phyloP scores from a whole-genome alignment of 2,888 invertebrate genomes.

The Adelognathus sp. region DNA sequence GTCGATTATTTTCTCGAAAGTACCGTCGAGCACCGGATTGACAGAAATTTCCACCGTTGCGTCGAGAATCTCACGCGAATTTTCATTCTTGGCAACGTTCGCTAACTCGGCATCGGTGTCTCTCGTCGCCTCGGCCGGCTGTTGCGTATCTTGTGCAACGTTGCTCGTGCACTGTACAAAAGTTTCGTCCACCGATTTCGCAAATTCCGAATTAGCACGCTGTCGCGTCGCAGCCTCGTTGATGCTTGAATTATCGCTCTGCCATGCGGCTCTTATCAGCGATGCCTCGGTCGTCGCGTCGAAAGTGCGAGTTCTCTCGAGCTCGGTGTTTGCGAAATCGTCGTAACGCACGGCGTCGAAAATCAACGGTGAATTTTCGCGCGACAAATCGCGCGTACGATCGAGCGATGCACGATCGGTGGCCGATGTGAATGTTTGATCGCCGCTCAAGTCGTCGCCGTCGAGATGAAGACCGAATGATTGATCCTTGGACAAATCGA shows the following conservation, averaged over 20 bases:
- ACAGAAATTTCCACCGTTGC: slow-evolving; percentile 6
- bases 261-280: neutral
- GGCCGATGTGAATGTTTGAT: slow-evolving; percentile 74
- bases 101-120: neutral
- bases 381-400: slow-evolving; percentile 23
- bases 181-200: slow-evolving; percentile 3
- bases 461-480: slow-evolving; percentile 25
- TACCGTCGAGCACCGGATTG: neutral
- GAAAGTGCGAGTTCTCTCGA: slow-evolving; percentile 31
- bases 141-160: neutral
- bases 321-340: neutral
- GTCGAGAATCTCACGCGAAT: neutral
- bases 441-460: slow-evolving; percentile 67
- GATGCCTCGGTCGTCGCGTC: slow-evolving; percentile 11
- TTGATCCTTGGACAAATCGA: slow-evolving; percentile 28
- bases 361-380: neutral
- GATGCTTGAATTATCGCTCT: slow-evolving; percentile 19
- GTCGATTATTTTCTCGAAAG: neutral
- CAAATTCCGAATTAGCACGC: neutral
- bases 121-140: neutral
- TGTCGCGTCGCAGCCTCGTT: slow-evolving; percentile 23
- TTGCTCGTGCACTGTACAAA: slow-evolving; percentile 30
- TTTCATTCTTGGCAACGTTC: neutral
- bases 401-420: slow-evolving; percentile 60
- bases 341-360: neutral